Base-by-base conservation (phyloP, 2,113 vertebrate species). In the Mobula birostris region DNA sequence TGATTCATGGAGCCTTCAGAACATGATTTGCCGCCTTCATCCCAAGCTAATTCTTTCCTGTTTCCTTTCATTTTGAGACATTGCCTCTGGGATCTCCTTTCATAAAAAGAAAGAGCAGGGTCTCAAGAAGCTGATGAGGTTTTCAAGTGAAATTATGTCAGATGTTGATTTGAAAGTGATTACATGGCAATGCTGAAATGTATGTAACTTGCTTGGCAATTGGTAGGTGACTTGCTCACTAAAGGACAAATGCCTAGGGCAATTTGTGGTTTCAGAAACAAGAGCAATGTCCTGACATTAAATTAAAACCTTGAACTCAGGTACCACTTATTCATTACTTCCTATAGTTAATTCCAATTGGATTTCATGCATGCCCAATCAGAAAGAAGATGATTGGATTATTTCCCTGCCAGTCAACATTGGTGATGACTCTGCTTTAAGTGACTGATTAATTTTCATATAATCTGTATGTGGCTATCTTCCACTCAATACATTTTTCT, bases 141-240 rank as follows among this genome's bases (percentile, higher is more conserved):
- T 93, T 56, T 15, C 29, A 90, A 93, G 90, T 74, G 68, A 68
- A 48, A 93, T 93, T 74, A 93, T 48, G 36, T 72, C 90, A 74
- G 32, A 24, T 36, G 21, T 36, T 74, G 40, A 36, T 93, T 93
- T 93, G 66, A 93, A 74, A 40, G 74, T 11, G 36, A 74, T 93
- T 48, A 8, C 29, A 8, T 74, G 68, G 11, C 90, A 93, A 68
- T 93, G 40, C 17, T 70, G 24, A 40, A 72, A 27, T 93, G 24
- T 12, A 74, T 48, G 66, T 5, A 88, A 66, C 32, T 32, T 66
- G 29, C 63, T 63, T 88, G 85, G 11, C 32, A 58, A 93, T 19
- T 32, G 11, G 11, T 48, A 12, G 70, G 68, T 29, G 36, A 72
- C 24, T 72, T 40, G 32, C 14, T 70, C 0, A 15, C n/a, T 24